Conservation (phyloP, 1,140 invertebrate species). For the Apis cerana region DNA sequence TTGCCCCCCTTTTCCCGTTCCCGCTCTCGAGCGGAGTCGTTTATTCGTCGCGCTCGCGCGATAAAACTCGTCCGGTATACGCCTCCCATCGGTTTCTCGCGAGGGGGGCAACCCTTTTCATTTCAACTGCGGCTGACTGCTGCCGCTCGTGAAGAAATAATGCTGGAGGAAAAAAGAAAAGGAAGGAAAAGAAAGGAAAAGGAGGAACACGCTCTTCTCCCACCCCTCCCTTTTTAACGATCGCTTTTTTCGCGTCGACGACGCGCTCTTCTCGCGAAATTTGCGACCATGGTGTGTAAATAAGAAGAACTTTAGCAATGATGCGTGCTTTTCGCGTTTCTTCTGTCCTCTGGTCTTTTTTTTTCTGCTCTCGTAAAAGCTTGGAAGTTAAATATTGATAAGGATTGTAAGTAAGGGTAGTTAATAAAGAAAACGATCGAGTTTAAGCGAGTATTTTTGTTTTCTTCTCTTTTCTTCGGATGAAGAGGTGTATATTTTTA, state of each 20-base stretch:
- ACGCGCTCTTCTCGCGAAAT: constrained; percentile 39
- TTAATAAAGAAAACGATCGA: not conserved
- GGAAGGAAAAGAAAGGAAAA: too few species aligned
- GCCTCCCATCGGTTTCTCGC: constrained; percentile 2
- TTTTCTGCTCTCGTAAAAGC: not conserved
- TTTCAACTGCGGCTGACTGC: constrained; percentile 48
- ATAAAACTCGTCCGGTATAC: constrained; percentile 56
- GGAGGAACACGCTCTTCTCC: too few species aligned
- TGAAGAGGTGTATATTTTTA: too few species aligned
- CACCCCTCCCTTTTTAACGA: constrained; percentile 58
- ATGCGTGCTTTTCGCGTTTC: not conserved
- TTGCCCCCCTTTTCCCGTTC: constrained; percentile 28
- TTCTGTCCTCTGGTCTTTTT: too few species aligned
- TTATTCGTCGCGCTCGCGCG: constrained; percentile 54
- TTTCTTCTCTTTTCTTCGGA: not conserved
- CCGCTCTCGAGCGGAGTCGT: constrained; percentile 24
- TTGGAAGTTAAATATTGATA: constrained; percentile 4
- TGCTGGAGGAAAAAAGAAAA: constrained; percentile 46
- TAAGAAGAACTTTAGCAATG: constrained; percentile 42
- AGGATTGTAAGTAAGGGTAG: not conserved
- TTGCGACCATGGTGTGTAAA: constrained; percentile 55
- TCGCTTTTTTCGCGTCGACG: constrained; percentile 54
- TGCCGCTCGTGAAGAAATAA: constrained; percentile 52
- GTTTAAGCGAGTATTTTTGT: not conserved
- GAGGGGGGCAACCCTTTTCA: constrained; percentile 38